A percentile compares a stretch with the other conserved stretches of the same genome.
These are phyloP conservation scores for Anneissia japonica DNA, from an alignment of 35 echinoderm and acorn worm genomes.

Conservation along the genomic window DNA sequence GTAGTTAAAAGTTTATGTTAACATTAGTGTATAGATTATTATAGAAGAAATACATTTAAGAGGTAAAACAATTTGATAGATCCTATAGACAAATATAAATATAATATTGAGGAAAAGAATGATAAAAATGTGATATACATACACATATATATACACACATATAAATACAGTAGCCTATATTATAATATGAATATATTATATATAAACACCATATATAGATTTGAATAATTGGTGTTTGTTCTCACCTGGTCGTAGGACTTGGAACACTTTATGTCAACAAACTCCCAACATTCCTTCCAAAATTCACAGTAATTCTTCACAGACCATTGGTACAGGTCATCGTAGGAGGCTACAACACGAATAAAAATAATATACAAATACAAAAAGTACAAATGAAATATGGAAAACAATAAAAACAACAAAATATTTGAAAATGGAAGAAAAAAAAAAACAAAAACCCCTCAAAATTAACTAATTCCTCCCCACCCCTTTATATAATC, in stretches of 20 bases:
- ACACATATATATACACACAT: not conserved
- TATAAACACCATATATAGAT: not conserved
- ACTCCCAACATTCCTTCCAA: conserved; percentile 92
- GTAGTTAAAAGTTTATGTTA: no score
- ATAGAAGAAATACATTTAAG: no score
- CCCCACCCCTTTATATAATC: no score
- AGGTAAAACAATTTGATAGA: not conserved
- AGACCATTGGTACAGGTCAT: conserved; percentile 85
- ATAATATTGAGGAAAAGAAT: not conserved
- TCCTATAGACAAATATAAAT: not conserved
- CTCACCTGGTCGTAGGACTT: conserved; percentile 69
- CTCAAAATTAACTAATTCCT: no score
- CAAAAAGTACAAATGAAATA: no score
- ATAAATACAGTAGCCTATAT: not conserved
- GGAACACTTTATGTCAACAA: conserved; percentile 74
- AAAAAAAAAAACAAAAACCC: no score
- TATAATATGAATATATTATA: not conserved
- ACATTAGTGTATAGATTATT: no score
- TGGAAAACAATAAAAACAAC: no score
- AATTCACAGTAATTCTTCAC: conserved; percentile 75
- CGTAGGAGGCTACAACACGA: conserved; percentile 52
- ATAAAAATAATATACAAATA: not conserved
- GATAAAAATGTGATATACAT: not conserved
- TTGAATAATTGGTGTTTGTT: no score
- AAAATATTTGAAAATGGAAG: no score